These are phyloP conservation scores for Patiria miniata DNA, from an alignment of 35 echinoderm and acorn worm genomes.

Conservation along the genomic window DNA sequence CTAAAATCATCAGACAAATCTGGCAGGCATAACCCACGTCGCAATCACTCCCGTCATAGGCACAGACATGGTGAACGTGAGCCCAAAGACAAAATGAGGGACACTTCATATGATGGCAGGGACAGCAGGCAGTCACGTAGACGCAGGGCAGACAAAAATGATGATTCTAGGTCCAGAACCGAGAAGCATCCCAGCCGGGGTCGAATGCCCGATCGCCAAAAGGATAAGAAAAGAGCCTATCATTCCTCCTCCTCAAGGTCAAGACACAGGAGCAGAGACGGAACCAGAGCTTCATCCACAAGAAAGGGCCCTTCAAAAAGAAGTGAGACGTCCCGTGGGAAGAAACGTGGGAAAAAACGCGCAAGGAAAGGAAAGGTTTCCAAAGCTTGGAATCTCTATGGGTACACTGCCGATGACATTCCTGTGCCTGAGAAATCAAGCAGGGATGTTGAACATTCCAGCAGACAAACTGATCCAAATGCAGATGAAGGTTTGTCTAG, in stretches of 20 bases:
- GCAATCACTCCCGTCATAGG: too few relatives aligned
- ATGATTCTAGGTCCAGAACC: not conserved
- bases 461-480: not conserved
- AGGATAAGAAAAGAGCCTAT: not conserved
- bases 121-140: not conserved
- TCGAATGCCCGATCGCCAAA: not conserved
- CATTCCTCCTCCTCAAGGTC: not conserved
- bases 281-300: not conserved
- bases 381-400: not conserved
- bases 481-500: not conserved
- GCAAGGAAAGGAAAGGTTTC: too few relatives aligned
- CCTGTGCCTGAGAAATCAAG: not conserved
- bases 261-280: not conserved
- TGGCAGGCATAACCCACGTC: too few relatives aligned
- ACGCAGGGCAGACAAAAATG: not conserved
- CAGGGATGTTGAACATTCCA: not conserved
- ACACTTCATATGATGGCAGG: too few relatives aligned
- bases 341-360: not conserved
- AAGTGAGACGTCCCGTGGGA: not conserved
- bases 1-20: too few relatives aligned
- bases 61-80: too few relatives aligned
- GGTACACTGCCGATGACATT: conserved; percentile 1
- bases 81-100: too few relatives aligned
- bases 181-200: not conserved
- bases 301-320: not conserved